Evolutionary conservation across 2,888 invertebrate species (phyloP).

Genomic region (Machimus rusticus): DNA sequence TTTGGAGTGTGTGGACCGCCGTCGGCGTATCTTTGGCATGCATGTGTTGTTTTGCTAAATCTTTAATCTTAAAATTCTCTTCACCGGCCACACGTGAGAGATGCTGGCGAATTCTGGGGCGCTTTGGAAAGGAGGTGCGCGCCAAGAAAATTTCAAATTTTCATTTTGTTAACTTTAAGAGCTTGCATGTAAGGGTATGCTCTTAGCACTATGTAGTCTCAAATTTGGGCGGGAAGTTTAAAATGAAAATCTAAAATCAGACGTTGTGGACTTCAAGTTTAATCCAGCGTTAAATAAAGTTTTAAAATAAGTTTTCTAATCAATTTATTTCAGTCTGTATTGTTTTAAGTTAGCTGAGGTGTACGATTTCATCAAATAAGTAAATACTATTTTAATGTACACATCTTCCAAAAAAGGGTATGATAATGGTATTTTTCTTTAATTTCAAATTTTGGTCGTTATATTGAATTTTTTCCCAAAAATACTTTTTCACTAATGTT

Average conservation of each 20-base stretch:
- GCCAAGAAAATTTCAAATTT: background rate
- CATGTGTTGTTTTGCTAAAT: background rate
- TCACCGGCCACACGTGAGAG: background rate
- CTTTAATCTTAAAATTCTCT: background rate
- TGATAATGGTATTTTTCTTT: too few relatives aligned
- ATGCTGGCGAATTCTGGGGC: background rate
- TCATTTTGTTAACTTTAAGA: background rate
- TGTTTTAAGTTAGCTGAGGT: background rate
- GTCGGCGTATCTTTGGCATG: background rate
- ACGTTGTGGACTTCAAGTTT: background rate
- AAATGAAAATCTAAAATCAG: background rate
- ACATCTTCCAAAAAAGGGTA: too few relatives aligned
- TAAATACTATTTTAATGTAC: too few relatives aligned
- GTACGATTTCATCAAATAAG: too few relatives aligned
- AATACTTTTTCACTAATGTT: too few relatives aligned
- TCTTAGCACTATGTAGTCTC: background rate
- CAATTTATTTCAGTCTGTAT: background rate
- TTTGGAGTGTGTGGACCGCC: conserved; percentile 22
- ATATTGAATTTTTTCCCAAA: too few relatives aligned
- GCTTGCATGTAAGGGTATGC: background rate
- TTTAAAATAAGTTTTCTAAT: background rate
- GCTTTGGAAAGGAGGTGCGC: background rate
- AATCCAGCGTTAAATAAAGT: background rate
- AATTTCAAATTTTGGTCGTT: too few relatives aligned
- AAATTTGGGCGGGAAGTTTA: background rate